Evolutionary conservation across 1,140 invertebrate species (phyloP).

Genomic region (Lepidurus apus): DNA sequence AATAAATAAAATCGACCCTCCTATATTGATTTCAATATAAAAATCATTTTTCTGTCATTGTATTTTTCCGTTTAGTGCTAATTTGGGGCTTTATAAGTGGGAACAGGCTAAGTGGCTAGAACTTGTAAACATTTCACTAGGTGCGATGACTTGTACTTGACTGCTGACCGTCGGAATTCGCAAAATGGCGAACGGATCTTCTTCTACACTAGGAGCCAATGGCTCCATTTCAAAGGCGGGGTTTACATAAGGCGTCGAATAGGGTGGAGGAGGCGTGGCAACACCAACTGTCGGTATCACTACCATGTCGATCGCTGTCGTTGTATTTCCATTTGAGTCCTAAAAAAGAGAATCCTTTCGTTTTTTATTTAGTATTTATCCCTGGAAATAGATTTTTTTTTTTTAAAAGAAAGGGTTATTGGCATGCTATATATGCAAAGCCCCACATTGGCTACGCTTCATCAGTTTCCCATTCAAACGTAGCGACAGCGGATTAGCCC

Average conservation of each 20-base stretch:
- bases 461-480: conserved; percentile 5
- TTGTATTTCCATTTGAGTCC: background rate
- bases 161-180: background rate
- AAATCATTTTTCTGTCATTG: background rate
- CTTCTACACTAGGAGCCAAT: background rate
- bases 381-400: background rate
- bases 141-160: background rate
- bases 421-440: conserved; percentile 14
- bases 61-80: no score
- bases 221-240: background rate
- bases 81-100: no score
- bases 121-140: no score
- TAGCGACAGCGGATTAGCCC: conserved; percentile 2
- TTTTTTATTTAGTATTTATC: background rate
- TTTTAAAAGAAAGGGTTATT: background rate
- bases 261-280: background rate
- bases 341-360: background rate
- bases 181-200: conserved; percentile 9
- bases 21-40: background rate
- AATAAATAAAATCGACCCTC: background rate
- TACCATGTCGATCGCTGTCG: background rate
- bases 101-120: no score
- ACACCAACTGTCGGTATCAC: background rate
- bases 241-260: background rate
- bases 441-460: background rate